A percentile compares a stretch with the other conserved stretches of the same genome.
These are phyloP conservation scores for Clepsis dumicolana DNA, from an alignment of 2,888 invertebrate species.

Conservation along the genomic window DNA sequence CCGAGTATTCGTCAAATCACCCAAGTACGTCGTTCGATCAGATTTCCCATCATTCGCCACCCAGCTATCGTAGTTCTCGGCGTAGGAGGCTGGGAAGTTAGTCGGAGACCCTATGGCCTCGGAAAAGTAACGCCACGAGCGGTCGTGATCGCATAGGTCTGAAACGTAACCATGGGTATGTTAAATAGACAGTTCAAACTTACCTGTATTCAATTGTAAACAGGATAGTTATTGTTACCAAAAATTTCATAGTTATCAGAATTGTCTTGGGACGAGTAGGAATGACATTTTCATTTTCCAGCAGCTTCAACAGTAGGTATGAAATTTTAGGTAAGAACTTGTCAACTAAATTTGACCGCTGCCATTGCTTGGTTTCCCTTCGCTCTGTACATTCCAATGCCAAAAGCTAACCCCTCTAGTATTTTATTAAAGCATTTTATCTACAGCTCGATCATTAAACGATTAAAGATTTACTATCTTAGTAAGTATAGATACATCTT, in stretches of 20 bases:
- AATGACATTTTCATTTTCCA: too few species aligned
- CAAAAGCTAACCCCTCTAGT: neutral
- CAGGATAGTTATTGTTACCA: too few species aligned
- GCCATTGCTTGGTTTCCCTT: neutral
- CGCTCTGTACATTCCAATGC: neutral
- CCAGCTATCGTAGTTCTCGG: conserved; percentile 80
- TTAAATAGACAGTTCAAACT: neutral
- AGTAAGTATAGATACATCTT: neutral
- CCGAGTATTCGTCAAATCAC: conserved; percentile 72
- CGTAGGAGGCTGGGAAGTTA: conserved; percentile 76
- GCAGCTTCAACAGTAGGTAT: too few species aligned
- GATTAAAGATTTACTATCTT: neutral
- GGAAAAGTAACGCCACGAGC: conserved; percentile 86
- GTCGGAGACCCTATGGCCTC: conserved; percentile 79
- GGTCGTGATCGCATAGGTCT: conserved; percentile 87
- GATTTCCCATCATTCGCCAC: conserved; percentile 53
- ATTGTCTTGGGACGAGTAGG: too few species aligned
- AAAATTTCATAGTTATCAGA: too few species aligned
- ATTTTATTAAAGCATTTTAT: neutral
- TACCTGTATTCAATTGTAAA: neutral
- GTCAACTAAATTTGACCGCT: neutral
- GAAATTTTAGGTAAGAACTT: too few species aligned
- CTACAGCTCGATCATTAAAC: neutral
- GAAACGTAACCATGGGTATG: conserved; percentile 41
- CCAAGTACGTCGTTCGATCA: conserved; percentile 63